Evolutionary conservation across 2,888 invertebrate species (phyloP).

Genomic region (Osmoderma eremita): DNA sequence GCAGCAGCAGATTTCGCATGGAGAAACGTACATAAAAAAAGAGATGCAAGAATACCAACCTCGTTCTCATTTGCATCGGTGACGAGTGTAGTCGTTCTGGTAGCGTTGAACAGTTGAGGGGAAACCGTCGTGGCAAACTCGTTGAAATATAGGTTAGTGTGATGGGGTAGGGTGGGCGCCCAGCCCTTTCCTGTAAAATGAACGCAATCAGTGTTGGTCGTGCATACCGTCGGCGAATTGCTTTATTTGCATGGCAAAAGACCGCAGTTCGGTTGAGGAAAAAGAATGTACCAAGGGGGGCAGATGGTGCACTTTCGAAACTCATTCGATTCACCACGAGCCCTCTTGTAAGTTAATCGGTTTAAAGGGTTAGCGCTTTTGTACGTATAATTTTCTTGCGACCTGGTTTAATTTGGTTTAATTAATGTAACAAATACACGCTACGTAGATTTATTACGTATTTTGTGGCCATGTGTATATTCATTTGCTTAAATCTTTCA

Average conservation of each 20-base stretch:
- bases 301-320: conserved; percentile 21
- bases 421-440: conserved; percentile 2
- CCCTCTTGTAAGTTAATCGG: conserved; percentile 23
- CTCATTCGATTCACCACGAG: conserved; percentile 16
- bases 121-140: conserved; percentile 45
- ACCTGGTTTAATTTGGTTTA: conserved; percentile 14
- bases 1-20: background rate
- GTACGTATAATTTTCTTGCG: conserved; percentile 1
- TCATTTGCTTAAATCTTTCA: no score
- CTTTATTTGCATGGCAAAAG: conserved; percentile 38
- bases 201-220: conserved; percentile 33
- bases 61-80: conserved; percentile 36
- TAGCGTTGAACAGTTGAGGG: conserved; percentile 29
- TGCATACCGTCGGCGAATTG: conserved; percentile 16
- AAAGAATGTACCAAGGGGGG: conserved; percentile 1
- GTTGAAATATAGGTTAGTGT: conserved; percentile 51
- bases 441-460: no score
- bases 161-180: conserved; percentile 57
- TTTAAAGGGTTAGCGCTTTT: conserved; percentile 14
- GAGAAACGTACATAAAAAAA: conserved; percentile 9
- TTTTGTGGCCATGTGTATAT: no score
- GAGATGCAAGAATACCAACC: conserved; percentile 23
- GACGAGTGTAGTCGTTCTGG: conserved; percentile 26
- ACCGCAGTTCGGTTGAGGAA: conserved; percentile 13
- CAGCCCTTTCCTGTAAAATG: conserved; percentile 59